Percentiles rank a stretch among this genome's conserved stretches.
Conservation (phyloP, 2,888 invertebrate species). For the Eristalis arbustorum region DNA sequence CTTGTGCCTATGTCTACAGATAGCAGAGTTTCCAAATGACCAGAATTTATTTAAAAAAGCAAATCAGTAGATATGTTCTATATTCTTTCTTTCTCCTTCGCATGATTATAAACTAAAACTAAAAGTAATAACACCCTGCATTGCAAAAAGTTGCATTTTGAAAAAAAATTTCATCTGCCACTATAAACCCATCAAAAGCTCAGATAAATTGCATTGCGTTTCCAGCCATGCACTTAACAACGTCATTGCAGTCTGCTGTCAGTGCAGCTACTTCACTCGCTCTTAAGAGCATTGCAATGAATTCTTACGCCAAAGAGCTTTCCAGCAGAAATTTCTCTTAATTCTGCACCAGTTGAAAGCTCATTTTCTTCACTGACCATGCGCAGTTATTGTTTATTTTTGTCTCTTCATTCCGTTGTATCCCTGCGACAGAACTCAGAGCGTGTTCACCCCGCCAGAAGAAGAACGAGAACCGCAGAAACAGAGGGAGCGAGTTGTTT, state of each 20-base stretch:
- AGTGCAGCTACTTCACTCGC: background rate
- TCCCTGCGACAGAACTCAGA: constrained; percentile 3
- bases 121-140: background rate
- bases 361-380: constrained; percentile 1
- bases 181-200: background rate
- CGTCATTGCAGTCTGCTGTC: background rate
- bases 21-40: too few species aligned
- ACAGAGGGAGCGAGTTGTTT: background rate
- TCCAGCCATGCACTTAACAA: constrained; percentile 1
- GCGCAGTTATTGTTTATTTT: constrained; percentile 47
- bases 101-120: too few species aligned
- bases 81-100: too few species aligned
- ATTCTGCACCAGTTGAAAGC: background rate
- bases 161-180: background rate
- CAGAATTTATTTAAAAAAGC: too few species aligned
- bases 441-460: background rate
- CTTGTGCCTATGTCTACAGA: too few species aligned
- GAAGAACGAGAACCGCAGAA: background rate
- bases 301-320: background rate
- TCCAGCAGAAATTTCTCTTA: background rate
- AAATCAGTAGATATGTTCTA: too few species aligned
- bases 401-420: constrained; percentile 3
- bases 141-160: background rate
- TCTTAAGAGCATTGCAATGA: background rate
- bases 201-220: constrained; percentile 1